A percentile compares a stretch with the other conserved stretches of the same genome.
Evolutionary conservation across 2,888 invertebrate genomes (phyloP).

Genomic region (Drosophila longiperda): DNA sequence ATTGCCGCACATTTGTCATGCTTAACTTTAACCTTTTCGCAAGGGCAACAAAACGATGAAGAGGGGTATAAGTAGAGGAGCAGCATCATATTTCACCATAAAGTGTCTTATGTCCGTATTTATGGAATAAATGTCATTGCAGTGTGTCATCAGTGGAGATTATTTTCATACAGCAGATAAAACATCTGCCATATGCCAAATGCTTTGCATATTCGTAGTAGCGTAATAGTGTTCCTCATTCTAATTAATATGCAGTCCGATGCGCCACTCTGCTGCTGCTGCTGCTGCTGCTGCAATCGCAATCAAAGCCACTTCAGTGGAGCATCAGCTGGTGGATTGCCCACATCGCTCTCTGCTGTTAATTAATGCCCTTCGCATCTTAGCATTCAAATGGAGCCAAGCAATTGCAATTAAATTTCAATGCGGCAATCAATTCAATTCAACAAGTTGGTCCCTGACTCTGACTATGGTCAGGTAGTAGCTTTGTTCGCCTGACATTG

Average conservation of each 20-base stretch:
- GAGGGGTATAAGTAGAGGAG: not conserved
- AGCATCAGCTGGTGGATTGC: constrained; percentile 34
- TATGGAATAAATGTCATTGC: constrained; percentile 39
- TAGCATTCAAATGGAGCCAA: constrained; percentile 65
- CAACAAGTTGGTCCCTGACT: constrained; percentile 67
- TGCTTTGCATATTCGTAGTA: constrained; percentile 66
- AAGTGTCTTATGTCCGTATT: constrained; percentile 42
- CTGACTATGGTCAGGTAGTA: constrained; percentile 36
- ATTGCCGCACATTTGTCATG: constrained; percentile 64
- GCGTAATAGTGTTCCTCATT: constrained; percentile 19
- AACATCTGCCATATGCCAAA: constrained; percentile 43
- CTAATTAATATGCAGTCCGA: constrained; percentile 73
- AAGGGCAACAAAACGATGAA: constrained; percentile 18
- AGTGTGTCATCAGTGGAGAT: constrained; percentile 31
- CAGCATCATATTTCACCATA: constrained; percentile 26
- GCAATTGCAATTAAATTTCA: constrained; percentile 75
- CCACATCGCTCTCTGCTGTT: constrained; percentile 38
- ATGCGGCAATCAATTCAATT: constrained; percentile 77
- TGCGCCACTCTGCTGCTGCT: constrained; percentile 26
- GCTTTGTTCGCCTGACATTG: constrained; percentile 44
- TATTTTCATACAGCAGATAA: constrained; percentile 44
- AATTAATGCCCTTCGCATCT: constrained; percentile 79
- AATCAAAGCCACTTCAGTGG: constrained; percentile 73
- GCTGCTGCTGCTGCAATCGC: constrained; percentile 41
- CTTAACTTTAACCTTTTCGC: constrained; percentile 73